Evolutionary conservation across 2,888 invertebrate species (phyloP).

Genomic region (Oligia strigilis): DNA sequence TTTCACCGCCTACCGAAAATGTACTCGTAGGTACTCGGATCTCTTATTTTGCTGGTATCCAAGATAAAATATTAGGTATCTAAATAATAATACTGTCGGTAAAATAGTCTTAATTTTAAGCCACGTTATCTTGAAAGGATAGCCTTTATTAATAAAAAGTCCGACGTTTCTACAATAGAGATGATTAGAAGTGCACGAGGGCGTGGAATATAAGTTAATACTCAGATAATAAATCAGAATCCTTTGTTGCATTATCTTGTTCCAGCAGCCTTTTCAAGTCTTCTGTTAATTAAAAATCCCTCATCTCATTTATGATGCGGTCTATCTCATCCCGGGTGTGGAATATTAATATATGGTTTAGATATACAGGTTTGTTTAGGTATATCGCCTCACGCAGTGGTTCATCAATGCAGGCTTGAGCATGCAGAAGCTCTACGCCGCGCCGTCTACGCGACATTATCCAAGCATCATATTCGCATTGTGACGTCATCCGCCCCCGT

Average conservation of each 20-base stretch:
- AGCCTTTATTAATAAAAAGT: not conserved
- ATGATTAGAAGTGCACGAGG: constrained; percentile 16
- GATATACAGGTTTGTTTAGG: not conserved
- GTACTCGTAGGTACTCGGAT: not conserved
- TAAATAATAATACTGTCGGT: not conserved
- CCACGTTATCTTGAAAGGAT: not conserved
- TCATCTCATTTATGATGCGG: constrained; percentile 26
- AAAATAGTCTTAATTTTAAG: not conserved
- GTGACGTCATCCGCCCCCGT: constrained; percentile 79
- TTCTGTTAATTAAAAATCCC: constrained; percentile 49
- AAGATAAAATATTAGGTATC: not conserved
- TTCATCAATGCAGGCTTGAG: constrained; percentile 49
- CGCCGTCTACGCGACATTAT: constrained; percentile 74
- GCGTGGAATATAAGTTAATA: constrained; percentile 16
- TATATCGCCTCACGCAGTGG: constrained; percentile 4
- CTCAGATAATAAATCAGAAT: constrained; percentile 38
- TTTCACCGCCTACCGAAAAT: not conserved
- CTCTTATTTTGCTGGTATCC: not conserved
- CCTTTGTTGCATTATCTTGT: constrained; percentile 43
- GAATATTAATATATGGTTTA: constrained; percentile 26
- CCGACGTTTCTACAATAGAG: not conserved
- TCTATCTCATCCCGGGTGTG: constrained; percentile 21
- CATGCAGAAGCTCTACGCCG: constrained; percentile 68
- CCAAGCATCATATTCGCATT: constrained; percentile 80
- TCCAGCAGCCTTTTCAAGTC: constrained; percentile 4